Conservation (phyloP, 2,113 vertebrate species). For the Pachycephala philippinensis region DNA sequence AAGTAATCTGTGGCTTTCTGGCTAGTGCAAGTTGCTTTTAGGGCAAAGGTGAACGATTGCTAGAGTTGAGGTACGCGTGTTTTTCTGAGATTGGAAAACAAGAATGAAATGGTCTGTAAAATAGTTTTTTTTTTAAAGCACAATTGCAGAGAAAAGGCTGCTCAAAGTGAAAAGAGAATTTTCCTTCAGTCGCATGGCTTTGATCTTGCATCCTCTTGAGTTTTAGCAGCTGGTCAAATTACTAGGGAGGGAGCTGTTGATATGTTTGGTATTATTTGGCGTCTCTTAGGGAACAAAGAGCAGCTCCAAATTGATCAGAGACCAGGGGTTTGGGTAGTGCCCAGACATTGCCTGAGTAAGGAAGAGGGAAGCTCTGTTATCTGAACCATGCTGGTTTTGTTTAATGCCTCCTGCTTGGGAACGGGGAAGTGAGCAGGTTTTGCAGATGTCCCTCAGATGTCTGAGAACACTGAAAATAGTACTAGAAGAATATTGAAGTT, state of each 20-base stretch:
- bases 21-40: neutral
- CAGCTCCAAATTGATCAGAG: neutral
- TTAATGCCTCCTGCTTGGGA: neutral
- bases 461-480: neutral
- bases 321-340: neutral
- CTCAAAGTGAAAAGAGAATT: neutral
- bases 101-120: neutral
- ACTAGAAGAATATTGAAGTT: neutral
- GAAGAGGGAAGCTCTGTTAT: neutral
- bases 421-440: neutral
- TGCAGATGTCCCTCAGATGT: neutral
- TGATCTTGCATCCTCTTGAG: neutral
- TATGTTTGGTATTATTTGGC: neutral
- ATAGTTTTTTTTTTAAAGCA: neutral
- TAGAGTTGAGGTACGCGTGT: rapidly evolving
- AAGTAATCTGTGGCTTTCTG: neutral
- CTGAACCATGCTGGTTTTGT: neutral
- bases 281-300: neutral
- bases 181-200: neutral
- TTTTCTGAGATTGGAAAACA: neutral
- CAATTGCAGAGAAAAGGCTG: neutral
- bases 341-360: rapidly evolving
- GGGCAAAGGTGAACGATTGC: neutral
- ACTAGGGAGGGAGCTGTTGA: neutral
- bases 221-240: neutral